phyloP scores from a whole-genome alignment of 2,113 vertebrate species.

The Verasper variegatus region DNA sequence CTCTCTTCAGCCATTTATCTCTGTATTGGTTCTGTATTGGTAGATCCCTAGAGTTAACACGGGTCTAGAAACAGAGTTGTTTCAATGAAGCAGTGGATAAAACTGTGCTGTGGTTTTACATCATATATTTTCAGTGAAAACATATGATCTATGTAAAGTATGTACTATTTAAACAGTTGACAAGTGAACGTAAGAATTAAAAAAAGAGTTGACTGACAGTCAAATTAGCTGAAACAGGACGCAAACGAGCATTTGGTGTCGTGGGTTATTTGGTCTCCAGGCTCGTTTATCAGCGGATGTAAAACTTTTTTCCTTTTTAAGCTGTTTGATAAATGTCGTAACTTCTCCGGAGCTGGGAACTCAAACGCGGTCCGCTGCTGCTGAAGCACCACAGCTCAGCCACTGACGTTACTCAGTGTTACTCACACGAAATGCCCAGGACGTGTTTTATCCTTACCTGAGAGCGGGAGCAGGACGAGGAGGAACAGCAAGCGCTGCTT shows the following conservation, averaged over 20 bases:
- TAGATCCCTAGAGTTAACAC: neutral
- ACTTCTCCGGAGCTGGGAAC: neutral
- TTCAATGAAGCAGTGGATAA: neutral
- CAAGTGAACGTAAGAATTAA: too few relatives aligned
- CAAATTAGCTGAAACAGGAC: too few relatives aligned
- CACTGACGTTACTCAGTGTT: neutral
- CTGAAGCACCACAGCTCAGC: neutral
- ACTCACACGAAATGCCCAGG: neutral
- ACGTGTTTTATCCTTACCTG: slow-evolving; percentile 73
- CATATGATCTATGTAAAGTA: neutral
- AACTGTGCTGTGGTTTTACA: too few relatives aligned
- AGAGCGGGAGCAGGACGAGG: slow-evolving; percentile 72
- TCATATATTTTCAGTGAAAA: too few relatives aligned
- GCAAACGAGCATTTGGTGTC: neutral
- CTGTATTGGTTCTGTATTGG: neutral
- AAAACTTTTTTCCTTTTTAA: neutral
- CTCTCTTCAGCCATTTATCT: neutral
- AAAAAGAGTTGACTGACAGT: too few relatives aligned
- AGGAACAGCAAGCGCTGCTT: slow-evolving; percentile 78
- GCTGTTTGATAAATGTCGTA: too few relatives aligned
- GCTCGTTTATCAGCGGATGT: neutral
- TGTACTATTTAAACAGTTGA: too few relatives aligned
- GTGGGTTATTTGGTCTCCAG: too few relatives aligned
- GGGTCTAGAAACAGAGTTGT: neutral
- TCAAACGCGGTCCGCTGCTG: too few relatives aligned